These are phyloP conservation scores for Bombylius discolor DNA, from an alignment of 2,888 invertebrate species.

Conservation along the genomic window DNA sequence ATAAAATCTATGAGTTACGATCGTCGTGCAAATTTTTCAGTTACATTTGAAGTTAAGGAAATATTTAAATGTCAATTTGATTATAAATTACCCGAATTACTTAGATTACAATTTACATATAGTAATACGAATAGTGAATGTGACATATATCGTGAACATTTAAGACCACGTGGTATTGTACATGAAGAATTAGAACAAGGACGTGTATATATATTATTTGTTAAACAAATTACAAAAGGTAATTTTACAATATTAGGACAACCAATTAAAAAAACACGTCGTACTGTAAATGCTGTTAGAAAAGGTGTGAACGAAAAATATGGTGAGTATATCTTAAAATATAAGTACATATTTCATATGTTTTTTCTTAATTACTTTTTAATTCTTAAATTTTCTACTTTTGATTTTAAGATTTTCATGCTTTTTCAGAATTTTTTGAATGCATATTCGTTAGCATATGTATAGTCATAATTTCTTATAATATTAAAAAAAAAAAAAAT, in stretches of 20 bases:
- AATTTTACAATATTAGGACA: constrained; percentile 37
- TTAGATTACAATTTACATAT: constrained; percentile 33
- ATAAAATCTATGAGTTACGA: constrained; percentile 48
- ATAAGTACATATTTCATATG: too few species aligned
- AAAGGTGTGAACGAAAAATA: constrained; percentile 36
- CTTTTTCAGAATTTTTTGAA: too few species aligned
- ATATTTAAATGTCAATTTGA: constrained; percentile 47
- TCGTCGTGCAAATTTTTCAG: constrained; percentile 46
- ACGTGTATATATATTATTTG: constrained; percentile 32
- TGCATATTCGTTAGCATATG: too few species aligned
- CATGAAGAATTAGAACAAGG: constrained; percentile 29
- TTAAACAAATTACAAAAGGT: constrained; percentile 33
- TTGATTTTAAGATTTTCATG: too few species aligned
- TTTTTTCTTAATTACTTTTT: too few species aligned
- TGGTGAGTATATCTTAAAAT: constrained; percentile 28
- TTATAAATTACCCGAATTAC: constrained; percentile 26
- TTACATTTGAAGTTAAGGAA: constrained; percentile 50
- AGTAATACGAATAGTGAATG: constrained; percentile 33
- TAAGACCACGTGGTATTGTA: constrained; percentile 30
- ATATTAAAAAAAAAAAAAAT: too few species aligned
- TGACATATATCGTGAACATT: constrained; percentile 34
- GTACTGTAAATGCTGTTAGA: constrained; percentile 29
- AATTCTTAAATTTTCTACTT: too few species aligned
- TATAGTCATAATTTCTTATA: too few species aligned
- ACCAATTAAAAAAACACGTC: constrained; percentile 30